Evolutionary conservation across 1,140 invertebrate genomes (phyloP), one percentile per base, ranked within the genome.

Genomic region (Euwallacea fornicatus): DNA sequence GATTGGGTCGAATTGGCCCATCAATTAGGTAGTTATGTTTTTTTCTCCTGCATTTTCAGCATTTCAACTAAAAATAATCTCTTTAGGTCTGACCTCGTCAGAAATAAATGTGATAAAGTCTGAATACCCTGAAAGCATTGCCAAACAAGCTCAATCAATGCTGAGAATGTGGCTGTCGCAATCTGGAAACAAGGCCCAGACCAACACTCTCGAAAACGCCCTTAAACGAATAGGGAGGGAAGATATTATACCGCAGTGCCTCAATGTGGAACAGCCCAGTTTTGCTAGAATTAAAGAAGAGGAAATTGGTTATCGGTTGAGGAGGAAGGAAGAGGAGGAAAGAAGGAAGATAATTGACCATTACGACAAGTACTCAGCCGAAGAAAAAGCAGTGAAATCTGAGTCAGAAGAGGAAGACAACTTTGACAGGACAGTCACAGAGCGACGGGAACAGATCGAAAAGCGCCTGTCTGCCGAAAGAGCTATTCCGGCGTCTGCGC

Each of bases 201-300:
- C 90, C 88, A 82, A 83, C 79, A 90, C 89, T 7, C 83, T 98
- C 69, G 95, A 98, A 82, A 89, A 93, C 76, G 95, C 93, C 1
- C 83, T 98, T 10, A 90, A 91, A 77, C 90, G 90, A 75, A 97
- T 98, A 66, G 91, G 91, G 59, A 87, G 96, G 64, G 93, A 96
- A 76, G 96, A 98, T 79, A 96, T 98, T 54, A 93, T 98, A 73
- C 92, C 93, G 73, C 96, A 96, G 81, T 94, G 94, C 82, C 93
- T 93, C 76, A 93, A 94, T 77, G 87, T 94, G 11, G 92, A 94
- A 78, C 91, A 79, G 91, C 77, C 60, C 43, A 69, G 47, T 72
- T 75, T 74, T 21, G 60, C 69, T 61, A 74, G 69, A 56, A 73
- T 75, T 60, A 76, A 74, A 66, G 60, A 72, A 61, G 71, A 81